phyloP scores from a whole-genome alignment of 2,888 invertebrate species.

The Branchellion lobata region DNA sequence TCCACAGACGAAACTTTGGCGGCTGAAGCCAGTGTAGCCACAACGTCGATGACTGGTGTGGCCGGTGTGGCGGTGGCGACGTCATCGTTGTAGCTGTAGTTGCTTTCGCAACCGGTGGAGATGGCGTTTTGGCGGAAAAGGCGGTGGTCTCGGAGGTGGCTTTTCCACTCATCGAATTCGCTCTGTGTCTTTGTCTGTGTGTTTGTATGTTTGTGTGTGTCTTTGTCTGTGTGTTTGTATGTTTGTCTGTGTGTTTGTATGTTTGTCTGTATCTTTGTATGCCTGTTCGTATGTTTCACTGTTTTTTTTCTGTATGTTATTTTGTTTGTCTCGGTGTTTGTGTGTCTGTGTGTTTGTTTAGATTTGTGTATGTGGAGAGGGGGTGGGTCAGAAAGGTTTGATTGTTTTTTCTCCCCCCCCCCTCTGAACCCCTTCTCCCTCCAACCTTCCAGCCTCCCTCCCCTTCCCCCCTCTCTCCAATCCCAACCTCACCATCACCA shows the following conservation, averaged over 20 bases:
- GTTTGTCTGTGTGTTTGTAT: neutral
- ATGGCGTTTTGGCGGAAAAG: conserved; percentile 74
- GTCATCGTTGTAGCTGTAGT: conserved; percentile 50
- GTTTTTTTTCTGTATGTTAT: too few relatives aligned
- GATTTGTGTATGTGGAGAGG: too few relatives aligned
- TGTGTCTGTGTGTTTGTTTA: too few relatives aligned
- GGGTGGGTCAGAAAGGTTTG: too few relatives aligned
- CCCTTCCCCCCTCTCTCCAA: too few relatives aligned
- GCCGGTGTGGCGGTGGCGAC: conserved; percentile 49
- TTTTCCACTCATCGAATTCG: conserved; percentile 74
- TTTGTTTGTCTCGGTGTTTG: too few relatives aligned
- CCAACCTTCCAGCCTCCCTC: too few relatives aligned
- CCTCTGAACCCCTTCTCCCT: too few relatives aligned
- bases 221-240: neutral
- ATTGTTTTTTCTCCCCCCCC: too few relatives aligned
- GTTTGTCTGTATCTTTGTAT: neutral
- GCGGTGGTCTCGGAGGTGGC: conserved; percentile 74
- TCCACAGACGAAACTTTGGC: neutral
- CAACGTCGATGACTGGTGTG: conserved; percentile 34
- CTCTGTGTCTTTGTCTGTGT: conserved; percentile 58
- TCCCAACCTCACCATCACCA: too few relatives aligned
- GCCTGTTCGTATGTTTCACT: neutral
- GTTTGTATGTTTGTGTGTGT: neutral
- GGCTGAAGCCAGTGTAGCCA: neutral
- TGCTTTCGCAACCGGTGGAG: conserved; percentile 58